Evolutionary conservation across 2,113 vertebrate genomes (phyloP), one percentile per base, ranked within the genome.

Genomic region (Proterorhinus semilunaris): DNA sequence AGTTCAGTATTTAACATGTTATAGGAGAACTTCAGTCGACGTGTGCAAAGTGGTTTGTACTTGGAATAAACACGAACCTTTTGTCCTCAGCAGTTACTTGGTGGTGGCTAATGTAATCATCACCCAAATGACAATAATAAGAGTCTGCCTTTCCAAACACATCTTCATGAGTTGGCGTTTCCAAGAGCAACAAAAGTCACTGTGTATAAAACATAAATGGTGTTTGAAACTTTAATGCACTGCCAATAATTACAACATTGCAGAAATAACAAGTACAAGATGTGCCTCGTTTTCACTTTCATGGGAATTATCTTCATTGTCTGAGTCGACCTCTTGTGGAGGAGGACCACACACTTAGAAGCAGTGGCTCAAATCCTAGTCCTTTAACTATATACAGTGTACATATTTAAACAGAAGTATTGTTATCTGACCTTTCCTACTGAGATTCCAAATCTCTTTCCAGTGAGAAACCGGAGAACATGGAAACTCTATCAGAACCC

Each of bases 321-420:
- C 46, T 47, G 46, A 10, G 7, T 47, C 10, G 7, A 47, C 10
- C 55, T 58, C n/a, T 12, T 42, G 6, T 58, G 27, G 13, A 58
- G 8, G 55, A 58, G 27, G 55, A 58, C 55, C 55, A 58, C 55
- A 36, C 55, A 58, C 55, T 58, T 58, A 42, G 27, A 58, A 13
- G 10, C 55, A 42, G 6, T 42, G 27, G 55, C 10, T 27, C 55
- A 42, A 42, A 42, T 21, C 10, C 6, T 42, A 8, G 17, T 10
- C 5, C 6, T 47, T 47, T 47, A 10, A 47, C 46, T 8, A 10
- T 47, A 10, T 36, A 36, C 27, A 36, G 3, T 36, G 27, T 36
- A 36, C 27, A 36, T 36, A 36, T 36, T 36, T 36, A 36, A 36
- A 36, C 27, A 36, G 27, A 36, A 36, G 27, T 3, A 36, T 36